These are phyloP conservation scores for Mamestra configurata DNA, from an alignment of 1,140 invertebrate species.

Conservation along the genomic window DNA sequence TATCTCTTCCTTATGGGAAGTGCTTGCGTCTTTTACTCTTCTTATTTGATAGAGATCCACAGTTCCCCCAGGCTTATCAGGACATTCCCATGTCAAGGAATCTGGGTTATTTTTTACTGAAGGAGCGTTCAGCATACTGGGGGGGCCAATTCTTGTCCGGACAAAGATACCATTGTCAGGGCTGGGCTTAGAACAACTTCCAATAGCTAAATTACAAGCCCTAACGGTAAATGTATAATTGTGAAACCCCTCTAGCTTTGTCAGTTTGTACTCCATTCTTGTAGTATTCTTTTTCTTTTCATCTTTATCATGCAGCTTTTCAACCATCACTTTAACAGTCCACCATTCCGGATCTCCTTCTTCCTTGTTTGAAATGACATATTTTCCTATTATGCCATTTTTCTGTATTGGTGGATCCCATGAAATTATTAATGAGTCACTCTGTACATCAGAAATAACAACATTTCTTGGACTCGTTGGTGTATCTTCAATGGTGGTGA, in stretches of 20 bases:
- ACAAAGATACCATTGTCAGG: conserved; percentile 81
- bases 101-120: conserved; percentile 78
- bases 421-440: conserved; percentile 90
- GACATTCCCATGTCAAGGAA: conserved; percentile 84
- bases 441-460: conserved; percentile 89
- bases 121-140: conserved; percentile 87
- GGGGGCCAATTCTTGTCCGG: conserved; percentile 89
- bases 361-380: conserved; percentile 89
- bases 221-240: conserved; percentile 91
- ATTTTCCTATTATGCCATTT: conserved; percentile 93
- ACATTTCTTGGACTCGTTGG: conserved; percentile 88
- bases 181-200: conserved; percentile 86
- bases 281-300: conserved; percentile 46
- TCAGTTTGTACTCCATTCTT: conserved; percentile 70
- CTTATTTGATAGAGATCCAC: conserved; percentile 89
- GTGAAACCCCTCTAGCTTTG: conserved; percentile 85
- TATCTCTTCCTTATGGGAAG: conserved; percentile 64
- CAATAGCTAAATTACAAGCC: conserved; percentile 91
- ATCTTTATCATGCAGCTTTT: conserved; percentile 62
- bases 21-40: conserved; percentile 77
- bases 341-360: conserved; percentile 56
- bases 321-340: conserved; percentile 65
- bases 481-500: conserved; percentile 93
- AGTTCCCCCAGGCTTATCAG: conserved; percentile 89
- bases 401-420: conserved; percentile 91